Percentiles rank a stretch among this genome's conserved stretches.
These are phyloP conservation scores for Ceraclea dissimilis DNA, from an alignment of 2,888 invertebrate genomes.

Conservation along the genomic window DNA sequence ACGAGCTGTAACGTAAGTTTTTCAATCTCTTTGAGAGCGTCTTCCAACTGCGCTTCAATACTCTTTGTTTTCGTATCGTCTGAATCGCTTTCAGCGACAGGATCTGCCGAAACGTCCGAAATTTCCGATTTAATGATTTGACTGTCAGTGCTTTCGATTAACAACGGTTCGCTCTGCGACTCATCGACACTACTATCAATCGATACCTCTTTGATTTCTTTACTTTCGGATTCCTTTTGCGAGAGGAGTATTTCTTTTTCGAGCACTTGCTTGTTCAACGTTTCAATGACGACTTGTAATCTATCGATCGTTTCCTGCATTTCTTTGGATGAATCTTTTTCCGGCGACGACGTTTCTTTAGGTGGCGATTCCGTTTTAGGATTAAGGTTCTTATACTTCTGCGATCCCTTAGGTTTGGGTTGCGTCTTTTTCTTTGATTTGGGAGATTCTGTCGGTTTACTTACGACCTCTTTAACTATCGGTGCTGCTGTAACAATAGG, in stretches of 20 bases:
- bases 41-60: slow-evolving; percentile 41
- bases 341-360: slow-evolving; percentile 32
- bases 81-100: slow-evolving; percentile 4
- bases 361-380: slow-evolving; percentile 38
- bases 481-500: neutral
- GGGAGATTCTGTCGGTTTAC: slow-evolving; percentile 32
- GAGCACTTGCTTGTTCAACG: slow-evolving; percentile 44
- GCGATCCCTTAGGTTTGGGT: slow-evolving; percentile 35
- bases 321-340: slow-evolving; percentile 33
- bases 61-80: slow-evolving; percentile 29
- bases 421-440: slow-evolving; percentile 33
- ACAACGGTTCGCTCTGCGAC: slow-evolving; percentile 1
- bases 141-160: slow-evolving; percentile 1
- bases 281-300: slow-evolving; percentile 39
- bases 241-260: slow-evolving; percentile 42
- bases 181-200: slow-evolving; percentile 20
- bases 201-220: slow-evolving; percentile 29
- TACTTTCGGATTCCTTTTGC: slow-evolving; percentile 36
- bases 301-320: slow-evolving; percentile 29
- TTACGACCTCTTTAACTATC: slow-evolving; percentile 30
- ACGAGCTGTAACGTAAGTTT: slow-evolving; percentile 65
- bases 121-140: neutral
- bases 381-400: slow-evolving; percentile 38
- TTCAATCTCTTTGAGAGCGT: slow-evolving; percentile 39
- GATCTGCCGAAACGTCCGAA: neutral